A percentile compares a stretch with the other conserved stretches of the same genome.
phyloP scores from a whole-genome alignment of 2,113 vertebrate genomes.

The Myrmophylax atrothorax region DNA sequence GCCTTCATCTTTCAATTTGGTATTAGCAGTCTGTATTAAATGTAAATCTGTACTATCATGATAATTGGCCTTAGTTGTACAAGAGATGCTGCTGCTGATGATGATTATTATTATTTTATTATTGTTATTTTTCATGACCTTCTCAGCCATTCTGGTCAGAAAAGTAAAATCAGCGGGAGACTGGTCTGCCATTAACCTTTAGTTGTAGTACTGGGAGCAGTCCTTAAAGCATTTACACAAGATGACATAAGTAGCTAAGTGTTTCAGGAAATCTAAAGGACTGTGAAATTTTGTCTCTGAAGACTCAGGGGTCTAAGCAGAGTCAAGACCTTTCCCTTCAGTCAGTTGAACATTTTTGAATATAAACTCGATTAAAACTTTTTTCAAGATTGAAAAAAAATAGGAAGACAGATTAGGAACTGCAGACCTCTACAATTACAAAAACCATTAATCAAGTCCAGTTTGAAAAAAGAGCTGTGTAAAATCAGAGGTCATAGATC shows the following conservation, averaged over 20 bases:
- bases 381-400: not conserved
- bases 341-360: not conserved
- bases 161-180: conserved; percentile 33
- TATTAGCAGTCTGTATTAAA: not conserved
- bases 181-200: conserved; percentile 32
- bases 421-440: conserved; percentile 24
- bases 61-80: not conserved
- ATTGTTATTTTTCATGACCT: not conserved
- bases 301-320: not conserved
- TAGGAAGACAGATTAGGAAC: not conserved
- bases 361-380: conserved; percentile 13
- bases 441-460: conserved; percentile 25
- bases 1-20: not conserved
- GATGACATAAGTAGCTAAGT: conserved; percentile 37
- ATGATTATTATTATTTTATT: not conserved
- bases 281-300: conserved; percentile 49
- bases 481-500: conserved; percentile 31
- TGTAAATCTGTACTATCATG: not conserved
- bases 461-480: conserved; percentile 20
- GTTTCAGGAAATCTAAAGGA: conserved; percentile 39
- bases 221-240: not conserved
- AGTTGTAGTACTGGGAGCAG: not conserved
- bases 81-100: not conserved
- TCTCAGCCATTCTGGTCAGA: not conserved
- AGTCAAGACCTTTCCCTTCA: conserved; percentile 21